Evolutionary conservation across 2,797 vertebrate species (phyloP), one percentile per base, ranked within the genome.

Genomic region (Acomys russatus): DNA sequence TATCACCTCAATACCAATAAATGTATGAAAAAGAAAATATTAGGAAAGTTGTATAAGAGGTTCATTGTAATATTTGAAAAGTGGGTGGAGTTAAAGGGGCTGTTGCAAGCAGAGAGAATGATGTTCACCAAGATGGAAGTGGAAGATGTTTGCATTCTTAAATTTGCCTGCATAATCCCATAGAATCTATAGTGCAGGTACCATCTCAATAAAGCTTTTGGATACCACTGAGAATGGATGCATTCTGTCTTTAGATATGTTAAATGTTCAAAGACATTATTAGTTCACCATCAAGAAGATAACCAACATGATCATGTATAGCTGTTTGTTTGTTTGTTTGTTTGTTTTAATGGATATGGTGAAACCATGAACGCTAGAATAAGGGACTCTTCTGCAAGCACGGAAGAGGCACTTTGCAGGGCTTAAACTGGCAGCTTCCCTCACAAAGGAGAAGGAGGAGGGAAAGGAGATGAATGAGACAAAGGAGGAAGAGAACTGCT

Each of bases 351-450:
- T 63, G 10, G 6, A 80, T 4, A 28, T 10, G 35, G 44, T 51
- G 25, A 83, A 94, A 54, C 49, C 80, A 80, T 25, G 51, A 15
- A 20, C 17, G 77, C 68, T 80, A 54, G 15, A 79, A 68, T 73
- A 78, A 84, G 51, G 49, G 23, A 78, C 84, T 92, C 56, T 86
- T 10, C 33, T 95, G 14, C n/a, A 85, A 92, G 30, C 23, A 71
- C 64, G 68, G 56, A 92, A 88, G 68, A 88, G 63, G 28, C n/a
- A n/a, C 30, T 89, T 78, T 88, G 73, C 77, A 92, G 49, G n/a
- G 9, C 76, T 68, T 20, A 68, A 91, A 38, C 22, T 30, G 14
- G 77, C 25, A 63, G 17, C 51, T 25, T 79, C 88, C n/a, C 28
- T n/a, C 44, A 3, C 17, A 17, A 59, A 59, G 59, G 12, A 59